Evolutionary conservation across 1,140 invertebrate genomes (phyloP).

Genomic region (Galendromus occidentalis): DNA sequence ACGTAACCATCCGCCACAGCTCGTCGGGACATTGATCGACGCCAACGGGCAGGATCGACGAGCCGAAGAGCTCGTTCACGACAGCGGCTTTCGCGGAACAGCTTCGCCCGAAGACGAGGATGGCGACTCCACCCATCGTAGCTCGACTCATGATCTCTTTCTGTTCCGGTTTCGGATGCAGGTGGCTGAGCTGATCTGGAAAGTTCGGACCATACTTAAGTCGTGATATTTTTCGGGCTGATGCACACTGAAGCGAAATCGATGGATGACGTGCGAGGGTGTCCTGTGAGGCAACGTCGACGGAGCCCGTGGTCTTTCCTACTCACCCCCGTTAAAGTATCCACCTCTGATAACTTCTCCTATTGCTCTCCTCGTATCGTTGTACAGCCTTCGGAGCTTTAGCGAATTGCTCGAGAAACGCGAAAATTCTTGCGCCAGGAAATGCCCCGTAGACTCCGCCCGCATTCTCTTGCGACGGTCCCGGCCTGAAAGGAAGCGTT

Average conservation of each 20-base stretch:
- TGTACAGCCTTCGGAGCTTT: conserved; percentile 37
- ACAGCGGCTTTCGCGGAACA: conserved; percentile 44
- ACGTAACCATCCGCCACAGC: conserved; percentile 46
- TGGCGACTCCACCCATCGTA: conserved; percentile 27
- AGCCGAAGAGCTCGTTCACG: conserved; percentile 47
- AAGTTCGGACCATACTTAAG: too few species aligned
- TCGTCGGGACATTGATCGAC: conserved; percentile 19
- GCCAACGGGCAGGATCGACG: conserved; percentile 39
- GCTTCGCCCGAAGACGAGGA: conserved; percentile 48
- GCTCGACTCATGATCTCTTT: conserved; percentile 28
- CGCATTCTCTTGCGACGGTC: conserved; percentile 1
- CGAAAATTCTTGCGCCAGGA: conserved; percentile 33
- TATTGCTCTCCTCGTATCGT: conserved; percentile 42
- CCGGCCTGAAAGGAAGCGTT: neutral
- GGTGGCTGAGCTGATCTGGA: conserved; percentile 26
- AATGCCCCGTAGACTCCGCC: neutral
- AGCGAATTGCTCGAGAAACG: conserved; percentile 33
- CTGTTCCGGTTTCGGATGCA: conserved; percentile 26
- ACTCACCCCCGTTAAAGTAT: conserved; percentile 41
- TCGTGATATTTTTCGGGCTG: too few species aligned
- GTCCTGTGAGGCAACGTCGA: too few species aligned
- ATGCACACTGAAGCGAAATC: too few species aligned
- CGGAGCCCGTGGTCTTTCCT: neutral
- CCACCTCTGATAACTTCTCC: conserved; percentile 39
- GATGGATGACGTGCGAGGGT: too few species aligned